Evolutionary conservation across 2,888 invertebrate species (phyloP).

Genomic region (Oscheius myriophilus): DNA sequence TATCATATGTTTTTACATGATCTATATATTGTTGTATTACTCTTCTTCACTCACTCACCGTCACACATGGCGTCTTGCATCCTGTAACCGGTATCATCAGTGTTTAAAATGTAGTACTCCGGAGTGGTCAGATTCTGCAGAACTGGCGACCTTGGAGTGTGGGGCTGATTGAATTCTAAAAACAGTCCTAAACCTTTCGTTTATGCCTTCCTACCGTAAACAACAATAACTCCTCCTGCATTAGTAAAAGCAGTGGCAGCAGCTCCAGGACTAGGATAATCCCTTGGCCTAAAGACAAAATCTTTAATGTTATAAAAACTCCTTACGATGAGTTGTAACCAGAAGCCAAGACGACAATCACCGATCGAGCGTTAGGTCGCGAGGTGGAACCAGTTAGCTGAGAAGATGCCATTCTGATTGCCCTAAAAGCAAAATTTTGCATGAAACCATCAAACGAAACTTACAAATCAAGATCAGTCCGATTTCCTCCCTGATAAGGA

Average conservation of each 20-base stretch:
- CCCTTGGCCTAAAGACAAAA: background rate
- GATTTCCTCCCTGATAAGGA: background rate
- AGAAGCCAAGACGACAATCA: conserved; percentile 21
- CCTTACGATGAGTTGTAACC: background rate
- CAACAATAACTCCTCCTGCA: conserved; percentile 18
- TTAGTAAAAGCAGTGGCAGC: conserved; percentile 14
- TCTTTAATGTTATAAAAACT: background rate
- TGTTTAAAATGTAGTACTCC: conserved; percentile 16
- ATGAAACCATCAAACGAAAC: background rate
- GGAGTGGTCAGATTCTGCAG: conserved; percentile 13
- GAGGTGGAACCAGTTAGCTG: conserved; percentile 4
- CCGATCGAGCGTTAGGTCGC: conserved; percentile 20
- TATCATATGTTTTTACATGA: no score
- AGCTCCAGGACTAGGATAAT: conserved; percentile 14
- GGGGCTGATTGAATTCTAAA: conserved; percentile 16
- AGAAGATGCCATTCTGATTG: conserved; percentile 7
- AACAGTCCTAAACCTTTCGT: no score
- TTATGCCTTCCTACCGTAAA: conserved; percentile 15
- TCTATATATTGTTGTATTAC: no score
- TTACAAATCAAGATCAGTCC: conserved; percentile 21
- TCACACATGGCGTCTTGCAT: conserved; percentile 17
- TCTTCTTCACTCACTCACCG: background rate
- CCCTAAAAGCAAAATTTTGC: background rate
- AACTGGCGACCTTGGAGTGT: background rate
- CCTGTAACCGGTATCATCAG: conserved; percentile 4